These are phyloP conservation scores for Porphyrio hochstetteri DNA, from an alignment of 2,113 vertebrate species.

Conservation along the genomic window DNA sequence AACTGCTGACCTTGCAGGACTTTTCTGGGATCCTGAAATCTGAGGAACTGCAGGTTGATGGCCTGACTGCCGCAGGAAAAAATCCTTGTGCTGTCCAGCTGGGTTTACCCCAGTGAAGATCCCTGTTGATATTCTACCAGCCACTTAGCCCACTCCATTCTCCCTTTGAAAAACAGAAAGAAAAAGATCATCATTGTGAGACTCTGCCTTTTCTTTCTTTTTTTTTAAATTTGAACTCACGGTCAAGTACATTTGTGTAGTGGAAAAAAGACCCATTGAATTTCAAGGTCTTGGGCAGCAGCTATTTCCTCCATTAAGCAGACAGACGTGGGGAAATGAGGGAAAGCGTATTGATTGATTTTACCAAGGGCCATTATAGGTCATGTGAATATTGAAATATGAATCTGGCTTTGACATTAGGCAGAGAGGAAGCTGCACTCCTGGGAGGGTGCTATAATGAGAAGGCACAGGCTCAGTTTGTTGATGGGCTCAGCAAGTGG, in stretches of 20 bases:
- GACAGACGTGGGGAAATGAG: conserved; percentile 8
- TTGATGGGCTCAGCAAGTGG: not conserved
- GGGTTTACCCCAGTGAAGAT: not conserved
- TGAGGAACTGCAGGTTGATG: not conserved
- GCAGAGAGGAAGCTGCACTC: not conserved
- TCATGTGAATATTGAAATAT: conserved; percentile 22
- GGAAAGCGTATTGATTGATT: conserved; percentile 45
- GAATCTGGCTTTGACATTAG: conserved; percentile 36
- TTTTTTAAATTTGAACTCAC: not conserved
- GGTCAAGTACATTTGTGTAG: not conserved
- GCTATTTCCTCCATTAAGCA: conserved; percentile 62
- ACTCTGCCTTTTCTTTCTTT: not conserved
- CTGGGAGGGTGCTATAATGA: not conserved
- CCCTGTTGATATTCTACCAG: not conserved
- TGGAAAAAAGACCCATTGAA: conserved; percentile 13
- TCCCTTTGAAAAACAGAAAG: not conserved
- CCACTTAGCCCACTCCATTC: not conserved
- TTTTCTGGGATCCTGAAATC: not conserved
- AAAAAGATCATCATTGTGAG: not conserved
- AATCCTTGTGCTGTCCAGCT: not conserved
- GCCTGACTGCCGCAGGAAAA: not conserved
- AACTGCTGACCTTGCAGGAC: not conserved
- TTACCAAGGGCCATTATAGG: conserved; percentile 52
- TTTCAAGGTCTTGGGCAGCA: conserved; percentile 44
- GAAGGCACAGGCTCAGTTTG: not conserved